Percentiles rank a stretch among this genome's conserved stretches.
phyloP scores from a whole-genome alignment of 2,888 invertebrate species.

The Andrena dorsata region DNA sequence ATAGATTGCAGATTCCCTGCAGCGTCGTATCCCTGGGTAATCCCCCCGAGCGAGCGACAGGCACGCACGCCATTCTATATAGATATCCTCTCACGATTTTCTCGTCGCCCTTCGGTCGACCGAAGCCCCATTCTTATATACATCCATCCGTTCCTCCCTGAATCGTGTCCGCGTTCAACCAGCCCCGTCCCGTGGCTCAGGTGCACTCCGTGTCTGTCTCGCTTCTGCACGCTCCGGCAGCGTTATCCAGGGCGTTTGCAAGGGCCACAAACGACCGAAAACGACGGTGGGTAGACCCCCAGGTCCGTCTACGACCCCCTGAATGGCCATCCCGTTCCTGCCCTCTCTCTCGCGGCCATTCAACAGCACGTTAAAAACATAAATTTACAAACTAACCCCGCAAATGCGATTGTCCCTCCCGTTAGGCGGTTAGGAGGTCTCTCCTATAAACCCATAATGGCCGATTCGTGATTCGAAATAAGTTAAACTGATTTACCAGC shows the following conservation, averaged over 20 bases:
- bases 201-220: conserved; percentile 41
- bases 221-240: conserved; percentile 34
- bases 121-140: conserved; percentile 37
- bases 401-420: conserved; percentile 72
- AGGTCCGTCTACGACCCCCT: conserved; percentile 10
- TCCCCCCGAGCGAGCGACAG: conserved; percentile 71
- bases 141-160: conserved; percentile 39
- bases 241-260: conserved; percentile 49
- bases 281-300: conserved; percentile 31
- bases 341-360: conserved; percentile 15
- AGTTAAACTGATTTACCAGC: conserved; percentile 78
- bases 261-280: conserved; percentile 42
- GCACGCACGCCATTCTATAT: conserved; percentile 76
- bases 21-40: conserved; percentile 70
- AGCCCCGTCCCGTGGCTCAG: conserved; percentile 47
- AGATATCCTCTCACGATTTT: conserved; percentile 76
- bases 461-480: conserved; percentile 82
- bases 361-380: conserved; percentile 75
- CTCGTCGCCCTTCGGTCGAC: conserved; percentile 43
- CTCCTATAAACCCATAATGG: conserved; percentile 70
- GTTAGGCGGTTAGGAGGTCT: conserved; percentile 65
- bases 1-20: conserved; percentile 70
- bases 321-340: conserved; percentile 22
- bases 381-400: conserved; percentile 76
- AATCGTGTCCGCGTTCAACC: conserved; percentile 41